Base-by-base conservation (phyloP, 2,888 invertebrate species). In the Phytoseiulus persimilis region DNA sequence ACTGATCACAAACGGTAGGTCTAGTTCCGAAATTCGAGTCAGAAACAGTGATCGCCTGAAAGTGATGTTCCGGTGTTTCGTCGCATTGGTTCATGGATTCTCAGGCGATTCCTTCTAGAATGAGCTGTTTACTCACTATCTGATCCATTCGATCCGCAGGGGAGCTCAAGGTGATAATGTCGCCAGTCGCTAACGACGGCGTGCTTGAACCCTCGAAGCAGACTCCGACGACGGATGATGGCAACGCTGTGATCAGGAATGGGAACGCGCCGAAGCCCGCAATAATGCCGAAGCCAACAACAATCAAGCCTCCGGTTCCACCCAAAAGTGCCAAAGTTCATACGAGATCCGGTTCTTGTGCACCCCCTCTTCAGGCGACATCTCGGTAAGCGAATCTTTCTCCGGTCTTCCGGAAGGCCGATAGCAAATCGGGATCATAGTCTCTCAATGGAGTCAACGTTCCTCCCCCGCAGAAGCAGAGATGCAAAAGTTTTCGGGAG, bases 401-500 rank as follows among this genome's bases (percentile, higher is more conserved):
- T 14, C 18, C 18, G 5, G 11, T 23, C 65, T 2, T 65, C 65
- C 1, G 2, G 18, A 23, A 65, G 18, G 18, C 65, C 5, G 5
- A 18, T 65, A 1, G 65, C 2, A 65, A 65, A 65, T 18, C 18
- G 28, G 65, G 39, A 39, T n/a, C n/a, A n/a, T 9, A 39, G 39
- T 39, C 39, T 39, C 9, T 39, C 3, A 39, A 39, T 39, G 39
- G 31, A 32, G 0, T 31, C 83, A 6, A 6, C 31, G 5, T 23
- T 83, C 31, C 33, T 32, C 87, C 9, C 14, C 32, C n/a, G 87
- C 18, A 87, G 87, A 23, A 87, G 87, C 39, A 33, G 31, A n/a
- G 87, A 87, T 33, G 87, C 87, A 9, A 87, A 87, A 33, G 87
- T 87, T 9, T 87, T 87, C 87, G 87, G 45, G 6, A 33, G 87